phyloP scores from a whole-genome alignment of 2,113 vertebrate species.

The Willisornis vidua region DNA sequence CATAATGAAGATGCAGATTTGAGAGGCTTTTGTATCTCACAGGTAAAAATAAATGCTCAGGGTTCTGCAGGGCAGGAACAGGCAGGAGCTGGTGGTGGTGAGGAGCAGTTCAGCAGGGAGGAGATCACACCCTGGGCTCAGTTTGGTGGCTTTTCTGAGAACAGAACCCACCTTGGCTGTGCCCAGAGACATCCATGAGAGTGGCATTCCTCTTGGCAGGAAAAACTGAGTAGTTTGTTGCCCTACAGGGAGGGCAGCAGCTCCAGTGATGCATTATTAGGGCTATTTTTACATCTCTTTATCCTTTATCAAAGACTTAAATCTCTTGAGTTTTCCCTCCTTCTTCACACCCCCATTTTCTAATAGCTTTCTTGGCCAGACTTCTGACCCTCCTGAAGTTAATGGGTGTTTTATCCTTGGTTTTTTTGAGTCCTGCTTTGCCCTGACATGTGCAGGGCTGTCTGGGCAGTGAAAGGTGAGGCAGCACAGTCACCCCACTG shows the following conservation, averaged over 20 bases:
- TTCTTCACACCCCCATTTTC: background rate
- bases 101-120: background rate
- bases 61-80: background rate
- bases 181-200: background rate
- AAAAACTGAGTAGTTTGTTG: background rate
- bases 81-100: background rate
- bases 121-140: fast-evolving
- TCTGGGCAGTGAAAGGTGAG: background rate
- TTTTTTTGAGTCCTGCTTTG: background rate
- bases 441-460: background rate
- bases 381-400: background rate
- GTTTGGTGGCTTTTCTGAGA: background rate
- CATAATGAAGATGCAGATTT: background rate
- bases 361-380: background rate
- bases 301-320: background rate
- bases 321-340: background rate
- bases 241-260: background rate
- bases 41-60: background rate
- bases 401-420: background rate
- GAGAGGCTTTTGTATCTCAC: background rate
- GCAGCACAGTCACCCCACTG: background rate
- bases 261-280: background rate
- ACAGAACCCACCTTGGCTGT: background rate
- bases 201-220: background rate
- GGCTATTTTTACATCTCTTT: background rate